Evolutionary conservation across 1,140 invertebrate species (phyloP).

Genomic region (Euura lappo): DNA sequence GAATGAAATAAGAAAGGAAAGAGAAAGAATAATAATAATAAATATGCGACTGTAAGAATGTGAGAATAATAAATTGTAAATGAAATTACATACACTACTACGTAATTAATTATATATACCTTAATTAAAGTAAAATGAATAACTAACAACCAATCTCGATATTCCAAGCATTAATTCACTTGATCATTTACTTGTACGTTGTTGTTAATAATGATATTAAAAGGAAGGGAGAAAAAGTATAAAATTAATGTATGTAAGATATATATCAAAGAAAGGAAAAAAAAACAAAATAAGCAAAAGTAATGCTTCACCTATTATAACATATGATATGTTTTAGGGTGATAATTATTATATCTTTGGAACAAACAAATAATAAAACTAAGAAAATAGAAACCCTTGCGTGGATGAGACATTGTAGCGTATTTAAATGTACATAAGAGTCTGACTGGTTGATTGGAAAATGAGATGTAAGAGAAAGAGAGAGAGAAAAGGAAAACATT

Average conservation of each 20-base stretch:
- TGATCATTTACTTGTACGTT: slow-evolving; percentile 54
- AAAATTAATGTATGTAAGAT: too few relatives aligned
- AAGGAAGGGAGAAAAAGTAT: slow-evolving; percentile 4
- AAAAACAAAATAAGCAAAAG: slow-evolving; percentile 33
- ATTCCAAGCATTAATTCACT: slow-evolving; percentile 54
- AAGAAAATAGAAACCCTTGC: too few relatives aligned
- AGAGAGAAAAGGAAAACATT: background rate
- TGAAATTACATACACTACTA: slow-evolving; percentile 45
- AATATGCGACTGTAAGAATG: slow-evolving; percentile 8
- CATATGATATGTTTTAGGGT: slow-evolving; percentile 47
- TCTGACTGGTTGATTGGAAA: slow-evolving; percentile 30
- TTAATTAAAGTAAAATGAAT: slow-evolving; percentile 35
- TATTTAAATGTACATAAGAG: slow-evolving; percentile 49
- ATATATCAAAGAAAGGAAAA: slow-evolving; percentile 10
- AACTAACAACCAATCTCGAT: slow-evolving; percentile 54
- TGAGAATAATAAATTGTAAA: slow-evolving; percentile 54
- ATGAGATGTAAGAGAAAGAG: slow-evolving; percentile 14
- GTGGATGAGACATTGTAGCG: slow-evolving; percentile 50
- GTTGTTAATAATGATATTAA: slow-evolving; percentile 50
- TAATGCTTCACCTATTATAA: slow-evolving; percentile 57
- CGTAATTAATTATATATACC: slow-evolving; percentile 53
- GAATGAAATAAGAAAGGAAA: too few relatives aligned
- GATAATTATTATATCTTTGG: slow-evolving; percentile 26
- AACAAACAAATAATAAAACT: background rate
- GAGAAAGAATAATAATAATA: too few relatives aligned